Evolutionary conservation across 2,797 vertebrate species (phyloP), one percentile per base, ranked within the genome.

Genomic region (Siniperca scherzeri): DNA sequence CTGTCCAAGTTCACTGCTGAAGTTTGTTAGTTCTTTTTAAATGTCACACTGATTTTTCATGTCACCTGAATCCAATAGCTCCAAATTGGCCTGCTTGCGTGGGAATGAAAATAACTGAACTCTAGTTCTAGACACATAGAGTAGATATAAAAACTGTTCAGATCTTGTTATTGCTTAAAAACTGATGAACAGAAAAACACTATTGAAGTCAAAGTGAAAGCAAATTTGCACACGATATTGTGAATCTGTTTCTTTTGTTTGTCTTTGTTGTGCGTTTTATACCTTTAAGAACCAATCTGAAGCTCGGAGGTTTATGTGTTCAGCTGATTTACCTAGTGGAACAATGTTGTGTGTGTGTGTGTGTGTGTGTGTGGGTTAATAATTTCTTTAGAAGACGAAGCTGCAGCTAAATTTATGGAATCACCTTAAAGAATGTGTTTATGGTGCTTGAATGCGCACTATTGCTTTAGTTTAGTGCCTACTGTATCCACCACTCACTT

Each of bases 1-100:
- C 17, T n/a, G 9, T 22, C 40, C 55, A 27, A 22, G 36, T 67
- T 60, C 25, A 62, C 9, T 55, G 56, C 40, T 11, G 22, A 38
- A 46, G 44, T 71, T 42, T 70, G 16, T 61, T 27, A 25, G 17
- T 52, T 65, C 14, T 30, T 61, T 46, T 17, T 55, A 71, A 82
- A 66, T 82, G 62, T 44, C 30, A 56, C 42, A 36, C 11, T 0
- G 30, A 33, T 81, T 52, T 69, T 48, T 40, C 36, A 55, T 38
- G 17, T 48, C 40, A 38, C 10, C 14, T 48, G 17, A 64, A 46
- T 62, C 71, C 53, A 55, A 65, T 16, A 21, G 13, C 22, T 48
- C 42, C 7, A 69, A 9, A 25, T 25, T 46, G 50, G 65, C 30
- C 19, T 8, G 40, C 14, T 17, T 7, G 13, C 22, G 3, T 3